Conservation (phyloP, 2,888 invertebrate genomes). For the Tuta absoluta region DNA sequence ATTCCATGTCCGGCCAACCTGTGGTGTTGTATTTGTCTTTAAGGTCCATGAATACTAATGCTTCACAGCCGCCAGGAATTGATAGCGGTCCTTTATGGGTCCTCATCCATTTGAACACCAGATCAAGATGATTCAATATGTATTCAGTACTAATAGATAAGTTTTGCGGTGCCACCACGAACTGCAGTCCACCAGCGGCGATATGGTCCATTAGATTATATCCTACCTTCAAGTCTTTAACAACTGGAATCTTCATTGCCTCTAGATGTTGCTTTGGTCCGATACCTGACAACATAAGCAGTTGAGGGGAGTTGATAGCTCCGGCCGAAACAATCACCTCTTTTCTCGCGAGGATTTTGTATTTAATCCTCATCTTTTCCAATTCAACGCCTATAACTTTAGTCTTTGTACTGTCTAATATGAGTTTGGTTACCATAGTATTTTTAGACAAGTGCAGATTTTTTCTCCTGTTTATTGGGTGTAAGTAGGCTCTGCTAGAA, state of each 20-base stretch:
- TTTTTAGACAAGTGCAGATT: constrained; percentile 84
- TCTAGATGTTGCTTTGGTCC: constrained; percentile 83
- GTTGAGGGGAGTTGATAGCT: constrained; percentile 88
- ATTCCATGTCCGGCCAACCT: constrained; percentile 84
- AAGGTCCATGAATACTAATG: constrained; percentile 83
- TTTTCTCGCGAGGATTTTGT: constrained; percentile 82
- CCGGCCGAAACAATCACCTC: constrained; percentile 90
- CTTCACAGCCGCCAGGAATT: constrained; percentile 85
- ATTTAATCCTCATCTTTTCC: constrained; percentile 72
- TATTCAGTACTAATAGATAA: constrained; percentile 58
- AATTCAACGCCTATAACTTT: constrained; percentile 83
- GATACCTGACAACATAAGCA: constrained; percentile 90
- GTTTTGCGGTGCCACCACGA: constrained; percentile 70
- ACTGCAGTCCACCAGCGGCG: constrained; percentile 83
- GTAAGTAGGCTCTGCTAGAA: constrained; percentile 84
- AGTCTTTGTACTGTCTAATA: constrained; percentile 79
- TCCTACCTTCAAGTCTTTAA: constrained; percentile 83
- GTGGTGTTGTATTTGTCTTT: constrained; percentile 77
- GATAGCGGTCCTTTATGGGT: constrained; percentile 81
- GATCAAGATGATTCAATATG: constrained; percentile 63
- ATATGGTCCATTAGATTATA: constrained; percentile 87
- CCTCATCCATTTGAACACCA: constrained; percentile 78
- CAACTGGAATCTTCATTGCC: constrained; percentile 75
- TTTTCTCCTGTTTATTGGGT: constrained; percentile 79
- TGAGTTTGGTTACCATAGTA: constrained; percentile 81